A percentile compares a stretch with the other conserved stretches of the same genome.
These are phyloP conservation scores for Ophthalmolycus amberensis DNA, from an alignment of 2,113 vertebrate genomes.

Conservation along the genomic window DNA sequence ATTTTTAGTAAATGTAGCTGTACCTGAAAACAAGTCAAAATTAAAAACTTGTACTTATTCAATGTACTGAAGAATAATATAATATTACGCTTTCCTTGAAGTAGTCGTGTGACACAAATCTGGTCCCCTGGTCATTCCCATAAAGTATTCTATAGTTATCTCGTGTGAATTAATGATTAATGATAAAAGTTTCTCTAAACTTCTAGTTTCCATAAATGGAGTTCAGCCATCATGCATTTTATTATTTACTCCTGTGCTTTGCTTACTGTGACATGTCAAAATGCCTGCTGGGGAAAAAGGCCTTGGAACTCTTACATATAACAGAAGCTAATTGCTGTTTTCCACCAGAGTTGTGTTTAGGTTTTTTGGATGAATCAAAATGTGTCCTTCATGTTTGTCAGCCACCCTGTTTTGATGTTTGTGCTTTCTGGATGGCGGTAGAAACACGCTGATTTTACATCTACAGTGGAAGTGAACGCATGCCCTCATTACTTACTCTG, in stretches of 20 bases:
- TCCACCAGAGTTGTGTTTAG: not conserved
- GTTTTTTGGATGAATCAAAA: not conserved
- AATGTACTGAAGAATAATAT: not conserved
- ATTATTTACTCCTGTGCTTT: not conserved
- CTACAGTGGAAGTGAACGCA: not conserved
- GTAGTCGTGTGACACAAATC: not conserved
- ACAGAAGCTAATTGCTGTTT: conserved; percentile 6
- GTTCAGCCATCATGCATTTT: not conserved
- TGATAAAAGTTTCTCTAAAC: not conserved
- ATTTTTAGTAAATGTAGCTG: not conserved
- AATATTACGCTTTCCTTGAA: not conserved
- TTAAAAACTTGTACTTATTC: no score
- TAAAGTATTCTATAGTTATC: not conserved
- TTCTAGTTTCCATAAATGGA: not conserved
- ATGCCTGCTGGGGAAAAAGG: not conserved
- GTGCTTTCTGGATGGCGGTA: not conserved
- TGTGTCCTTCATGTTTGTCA: not conserved
- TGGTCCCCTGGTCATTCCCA: not conserved
- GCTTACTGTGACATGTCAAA: not conserved
- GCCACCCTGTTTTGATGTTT: not conserved
- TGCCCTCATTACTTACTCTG: no score
- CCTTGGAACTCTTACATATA: not conserved
- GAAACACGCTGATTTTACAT: not conserved
- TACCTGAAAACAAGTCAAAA: not conserved
- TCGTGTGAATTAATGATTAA: not conserved